Conservation (phyloP, 2,888 invertebrate species). For the Spilosoma lubricipeda region DNA sequence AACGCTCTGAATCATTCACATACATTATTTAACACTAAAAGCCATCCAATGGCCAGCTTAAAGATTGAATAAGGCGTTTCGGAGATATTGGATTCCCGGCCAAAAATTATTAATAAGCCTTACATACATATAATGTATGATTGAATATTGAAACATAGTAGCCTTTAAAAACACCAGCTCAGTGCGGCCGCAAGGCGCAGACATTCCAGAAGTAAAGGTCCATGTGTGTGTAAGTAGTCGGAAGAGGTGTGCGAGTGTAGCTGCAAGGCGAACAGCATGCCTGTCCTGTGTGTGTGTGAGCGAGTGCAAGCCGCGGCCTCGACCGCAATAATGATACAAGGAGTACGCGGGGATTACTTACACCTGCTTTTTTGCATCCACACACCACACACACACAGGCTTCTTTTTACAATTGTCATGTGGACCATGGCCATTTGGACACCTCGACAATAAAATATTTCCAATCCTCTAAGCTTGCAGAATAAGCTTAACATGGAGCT, state of each 20-base stretch:
- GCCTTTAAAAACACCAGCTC: slow-evolving; percentile 8
- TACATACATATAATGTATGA: neutral
- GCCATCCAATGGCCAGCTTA: neutral
- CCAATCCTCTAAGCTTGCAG: neutral
- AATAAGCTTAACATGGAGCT: neutral
- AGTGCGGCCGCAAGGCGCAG: slow-evolving; percentile 1
- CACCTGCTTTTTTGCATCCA: slow-evolving; percentile 10
- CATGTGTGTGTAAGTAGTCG: slow-evolving; percentile 4
- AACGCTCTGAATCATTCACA: slow-evolving; percentile 14
- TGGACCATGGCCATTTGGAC: neutral
- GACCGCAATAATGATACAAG: neutral
- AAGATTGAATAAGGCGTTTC: neutral
- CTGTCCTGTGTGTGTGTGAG: neutral
- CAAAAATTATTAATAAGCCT: neutral
- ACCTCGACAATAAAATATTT: neutral
- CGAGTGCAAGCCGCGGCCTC: slow-evolving; percentile 1
- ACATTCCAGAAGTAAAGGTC: slow-evolving; percentile 1
- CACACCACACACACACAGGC: neutral
- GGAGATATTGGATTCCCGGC: neutral
- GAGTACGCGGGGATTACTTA: neutral
- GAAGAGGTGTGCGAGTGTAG: neutral
- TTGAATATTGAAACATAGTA: slow-evolving; percentile 7
- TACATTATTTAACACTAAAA: slow-evolving; percentile 16
- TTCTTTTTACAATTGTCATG: slow-evolving; percentile 10
- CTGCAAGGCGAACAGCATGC: neutral